These are phyloP conservation scores for Cheilosia vulpina DNA, from an alignment of 2,888 invertebrate genomes.

Conservation along the genomic window DNA sequence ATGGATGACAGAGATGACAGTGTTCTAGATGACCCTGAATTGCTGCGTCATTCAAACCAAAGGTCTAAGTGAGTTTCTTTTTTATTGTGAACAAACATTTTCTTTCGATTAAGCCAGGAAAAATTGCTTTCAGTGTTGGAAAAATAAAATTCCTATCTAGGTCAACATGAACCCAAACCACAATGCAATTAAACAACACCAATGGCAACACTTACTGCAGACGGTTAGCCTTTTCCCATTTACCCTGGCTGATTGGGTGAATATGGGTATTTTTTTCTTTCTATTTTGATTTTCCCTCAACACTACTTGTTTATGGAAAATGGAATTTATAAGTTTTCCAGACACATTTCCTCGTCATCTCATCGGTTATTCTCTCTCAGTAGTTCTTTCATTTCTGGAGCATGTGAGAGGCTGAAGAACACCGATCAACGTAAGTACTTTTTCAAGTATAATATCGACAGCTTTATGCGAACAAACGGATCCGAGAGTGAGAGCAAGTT, in stretches of 20 bases:
- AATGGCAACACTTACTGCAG: constrained; percentile 31
- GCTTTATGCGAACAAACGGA: constrained; percentile 43
- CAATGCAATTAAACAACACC: background rate
- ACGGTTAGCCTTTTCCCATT: constrained; percentile 32
- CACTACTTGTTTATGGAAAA: constrained; percentile 52
- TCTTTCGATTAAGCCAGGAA: background rate
- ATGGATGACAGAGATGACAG: too few species aligned
- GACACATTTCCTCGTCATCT: constrained; percentile 38
- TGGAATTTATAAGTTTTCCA: constrained; percentile 66
- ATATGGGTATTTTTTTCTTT: constrained; percentile 7
- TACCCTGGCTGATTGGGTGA: constrained; percentile 21
- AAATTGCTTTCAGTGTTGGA: too few species aligned
- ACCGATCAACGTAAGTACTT: constrained; percentile 49
- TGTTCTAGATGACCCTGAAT: too few species aligned
- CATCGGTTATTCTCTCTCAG: constrained; percentile 17
- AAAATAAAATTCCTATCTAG: background rate
- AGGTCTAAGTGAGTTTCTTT: too few species aligned
- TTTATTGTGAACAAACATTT: too few species aligned
- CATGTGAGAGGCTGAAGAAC: constrained; percentile 25
- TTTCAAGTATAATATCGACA: constrained; percentile 56
- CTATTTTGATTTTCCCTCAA: constrained; percentile 44
- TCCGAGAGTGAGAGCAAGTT: background rate
- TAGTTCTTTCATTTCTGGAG: constrained; percentile 11
- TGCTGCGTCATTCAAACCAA: too few species aligned
- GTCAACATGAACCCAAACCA: background rate